These are phyloP conservation scores for Drosophila malerkotliana DNA, from an alignment of 1,140 invertebrate species.

Conservation along the genomic window DNA sequence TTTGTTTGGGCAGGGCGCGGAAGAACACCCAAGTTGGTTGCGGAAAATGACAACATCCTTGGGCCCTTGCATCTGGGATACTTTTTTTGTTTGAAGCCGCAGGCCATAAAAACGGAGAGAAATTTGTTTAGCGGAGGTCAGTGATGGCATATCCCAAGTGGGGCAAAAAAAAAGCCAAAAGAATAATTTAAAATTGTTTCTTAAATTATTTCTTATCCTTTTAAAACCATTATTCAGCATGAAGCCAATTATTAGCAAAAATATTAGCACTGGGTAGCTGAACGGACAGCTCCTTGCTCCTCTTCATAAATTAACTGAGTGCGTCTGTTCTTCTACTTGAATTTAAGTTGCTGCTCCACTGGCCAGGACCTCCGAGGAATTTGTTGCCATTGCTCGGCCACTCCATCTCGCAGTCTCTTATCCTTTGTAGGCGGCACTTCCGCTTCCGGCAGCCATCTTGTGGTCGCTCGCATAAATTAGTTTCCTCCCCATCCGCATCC, in stretches of 20 bases:
- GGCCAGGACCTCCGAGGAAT: constrained; percentile 22
- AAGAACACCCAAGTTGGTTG: constrained; percentile 24
- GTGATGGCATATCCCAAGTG: neutral
- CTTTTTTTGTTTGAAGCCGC: constrained; percentile 18
- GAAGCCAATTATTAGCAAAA: neutral
- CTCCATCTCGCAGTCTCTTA: neutral
- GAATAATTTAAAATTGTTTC: no score
- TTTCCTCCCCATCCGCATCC: constrained; percentile 19
- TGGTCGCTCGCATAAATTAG: constrained; percentile 41
- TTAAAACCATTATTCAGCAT: no score
- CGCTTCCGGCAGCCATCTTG: constrained; percentile 41
- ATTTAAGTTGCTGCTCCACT: constrained; percentile 30
- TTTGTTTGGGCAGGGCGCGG: constrained; percentile 21
- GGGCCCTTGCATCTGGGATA: constrained; percentile 27
- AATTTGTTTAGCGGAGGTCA: constrained; percentile 15
- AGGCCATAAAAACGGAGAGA: constrained; percentile 7
- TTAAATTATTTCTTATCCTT: no score
- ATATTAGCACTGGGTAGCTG: neutral
- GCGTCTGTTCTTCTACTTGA: neutral
- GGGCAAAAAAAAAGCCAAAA: neutral
- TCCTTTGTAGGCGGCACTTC: constrained; percentile 19
- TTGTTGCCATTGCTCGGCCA: constrained; percentile 34
- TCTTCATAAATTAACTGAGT: constrained; percentile 5
- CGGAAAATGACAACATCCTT: constrained; percentile 28
- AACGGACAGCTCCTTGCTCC: neutral